Evolutionary conservation across 2,888 invertebrate genomes (phyloP), one percentile per base, ranked within the genome.

Genomic region (Morpho achilles): DNA sequence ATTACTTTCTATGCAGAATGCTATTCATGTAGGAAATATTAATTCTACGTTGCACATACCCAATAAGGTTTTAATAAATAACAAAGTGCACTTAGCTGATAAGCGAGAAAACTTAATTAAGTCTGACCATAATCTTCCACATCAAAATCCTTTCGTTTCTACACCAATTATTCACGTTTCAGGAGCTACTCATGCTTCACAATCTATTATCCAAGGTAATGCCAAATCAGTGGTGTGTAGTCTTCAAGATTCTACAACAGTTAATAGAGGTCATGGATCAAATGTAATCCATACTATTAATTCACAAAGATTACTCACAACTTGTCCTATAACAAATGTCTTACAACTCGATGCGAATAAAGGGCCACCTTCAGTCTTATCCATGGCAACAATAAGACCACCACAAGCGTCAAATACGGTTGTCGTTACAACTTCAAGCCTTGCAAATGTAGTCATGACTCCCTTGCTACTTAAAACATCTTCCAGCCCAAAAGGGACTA

Each of bases 1-100:
- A 45, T 71, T 91, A 45, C 83, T 90, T 67, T 80, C 87, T 1
- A 83, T 90, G 84, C 86, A 87, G 71, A 86, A 84, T 69, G 77
- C 86, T 42, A 69, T 86, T 50, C 85, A 87, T 54, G 72, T 82
- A 32, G 76, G 79, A 43, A 82, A 80, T 66, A 72, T 83, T 44
- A 87, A 80, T 75, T 73, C 84, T 16, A 62, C 78, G 43, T 64
- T 87, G 61, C 87, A 87, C 65, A 61, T 86, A 47, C 72, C 81
- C 22, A 84, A 82, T 66, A 90, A 89, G 75, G 79, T 88, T 45
- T 70, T 89, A 49, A 71, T 88, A 45, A 87, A 80, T 66, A 83
- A 77, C 58, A 73, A 83, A 46, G 76, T 63, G 59, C 72, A 79
- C 60, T 45, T 82, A n/a, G 70, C 72, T 52, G 90, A 90, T 40